phyloP scores from a whole-genome alignment of 2,888 invertebrate genomes.

The Athalia rosae region DNA sequence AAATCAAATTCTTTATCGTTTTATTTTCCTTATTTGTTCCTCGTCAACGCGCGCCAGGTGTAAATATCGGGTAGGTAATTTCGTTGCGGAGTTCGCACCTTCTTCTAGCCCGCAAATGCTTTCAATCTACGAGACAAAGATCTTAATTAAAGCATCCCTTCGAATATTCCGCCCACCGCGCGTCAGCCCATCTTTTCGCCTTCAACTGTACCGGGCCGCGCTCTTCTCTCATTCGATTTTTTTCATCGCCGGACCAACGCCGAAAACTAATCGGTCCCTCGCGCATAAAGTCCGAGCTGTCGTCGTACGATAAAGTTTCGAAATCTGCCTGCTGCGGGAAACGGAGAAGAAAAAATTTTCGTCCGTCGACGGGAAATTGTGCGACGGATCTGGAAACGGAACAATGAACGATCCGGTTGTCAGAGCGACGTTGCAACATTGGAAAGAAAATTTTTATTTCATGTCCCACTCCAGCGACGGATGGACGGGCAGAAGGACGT shows the following conservation, averaged over 20 bases:
- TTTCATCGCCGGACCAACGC: neutral
- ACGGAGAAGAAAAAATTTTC: no score
- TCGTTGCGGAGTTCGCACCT: constrained; percentile 42
- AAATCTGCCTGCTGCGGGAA: no score
- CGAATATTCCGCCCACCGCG: constrained; percentile 38
- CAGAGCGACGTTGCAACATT: neutral
- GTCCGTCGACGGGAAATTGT: neutral
- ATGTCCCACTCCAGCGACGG: neutral
- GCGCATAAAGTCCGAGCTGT: no score
- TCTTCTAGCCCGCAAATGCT: constrained; percentile 33
- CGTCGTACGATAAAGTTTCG: no score
- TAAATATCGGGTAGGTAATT: neutral
- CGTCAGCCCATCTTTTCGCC: constrained; percentile 6
- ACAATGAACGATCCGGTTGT: constrained; percentile 26
- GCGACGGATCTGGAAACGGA: constrained; percentile 40
- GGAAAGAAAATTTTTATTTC: no score
- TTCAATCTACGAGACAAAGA: constrained; percentile 50
- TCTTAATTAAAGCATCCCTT: constrained; percentile 51
- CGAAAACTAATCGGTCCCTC: constrained; percentile 26
- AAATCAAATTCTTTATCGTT: no score
- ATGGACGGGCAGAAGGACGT: constrained; percentile 4
- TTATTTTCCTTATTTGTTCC: no score
- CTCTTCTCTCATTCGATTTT: no score
- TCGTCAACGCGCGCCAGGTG: no score
- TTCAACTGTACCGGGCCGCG: neutral